Percentiles rank a stretch among this genome's conserved stretches.
Conservation (phyloP, 2,888 invertebrate genomes). For the Hermaeophaga mercurialis region DNA sequence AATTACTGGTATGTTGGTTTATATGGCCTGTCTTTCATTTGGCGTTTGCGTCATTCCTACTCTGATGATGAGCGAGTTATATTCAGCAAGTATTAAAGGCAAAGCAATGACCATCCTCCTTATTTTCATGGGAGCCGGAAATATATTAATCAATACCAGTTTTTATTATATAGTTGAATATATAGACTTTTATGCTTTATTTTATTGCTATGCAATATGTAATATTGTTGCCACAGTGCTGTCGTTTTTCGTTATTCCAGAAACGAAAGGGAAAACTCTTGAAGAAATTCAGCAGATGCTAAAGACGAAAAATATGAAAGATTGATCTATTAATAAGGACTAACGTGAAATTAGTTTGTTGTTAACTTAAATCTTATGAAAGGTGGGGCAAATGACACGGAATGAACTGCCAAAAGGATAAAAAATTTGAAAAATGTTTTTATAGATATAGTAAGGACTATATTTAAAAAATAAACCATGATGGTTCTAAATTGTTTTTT, state of each 20-base stretch:
- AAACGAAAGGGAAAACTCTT: conserved; percentile 48
- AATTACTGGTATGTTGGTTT: conserved; percentile 45
- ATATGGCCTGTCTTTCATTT: conserved; percentile 40
- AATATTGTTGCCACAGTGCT: conserved; percentile 43
- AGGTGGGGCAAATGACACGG: no score
- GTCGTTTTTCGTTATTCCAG: conserved; percentile 48
- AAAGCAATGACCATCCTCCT: conserved; percentile 46
- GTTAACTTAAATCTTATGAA: no score
- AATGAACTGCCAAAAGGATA: no score
- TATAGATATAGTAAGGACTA: no score
- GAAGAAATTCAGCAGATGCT: not conserved
- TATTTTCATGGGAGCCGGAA: conserved; percentile 41
- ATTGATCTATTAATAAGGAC: no score
- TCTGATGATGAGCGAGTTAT: conserved; percentile 48
- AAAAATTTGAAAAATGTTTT: no score
- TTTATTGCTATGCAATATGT: conserved; percentile 45
- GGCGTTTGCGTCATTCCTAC: conserved; percentile 48
- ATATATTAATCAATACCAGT: conserved; percentile 42
- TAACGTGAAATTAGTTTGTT: no score
- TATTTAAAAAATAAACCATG: no score
- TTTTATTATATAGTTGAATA: conserved; percentile 47
- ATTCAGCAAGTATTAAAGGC: conserved; percentile 48
- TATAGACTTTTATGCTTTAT: conserved; percentile 48
- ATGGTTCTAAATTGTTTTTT: no score
- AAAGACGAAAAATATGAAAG: not conserved